Base-by-base conservation (phyloP, 2,888 invertebrate genomes). In the Lochmaea capreae region DNA sequence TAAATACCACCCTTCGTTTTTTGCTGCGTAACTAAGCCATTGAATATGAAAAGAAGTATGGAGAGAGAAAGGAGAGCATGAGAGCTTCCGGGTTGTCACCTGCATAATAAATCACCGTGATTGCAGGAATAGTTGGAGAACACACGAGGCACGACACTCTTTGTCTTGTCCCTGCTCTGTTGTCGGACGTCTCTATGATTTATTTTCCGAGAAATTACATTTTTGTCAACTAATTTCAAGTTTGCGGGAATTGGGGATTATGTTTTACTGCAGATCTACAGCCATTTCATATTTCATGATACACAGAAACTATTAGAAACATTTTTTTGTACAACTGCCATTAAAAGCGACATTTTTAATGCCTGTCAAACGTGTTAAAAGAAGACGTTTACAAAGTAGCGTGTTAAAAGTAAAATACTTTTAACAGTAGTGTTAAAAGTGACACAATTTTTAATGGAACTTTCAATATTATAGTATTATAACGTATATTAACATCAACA, bases 81-180 rank as follows among this genome's bases (percentile, higher is more conserved):
- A 42, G 43, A 11, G 43, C 6, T 63, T 63, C 62, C 43, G 12
- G 18, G 43, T 42, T 63, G 62, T 63, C 62, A 63, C 62, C 62
- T 63, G 62, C 16, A 63, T 63, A 63, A 63, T 63, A 63, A 63
- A 63, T 63, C 62, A 63, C 33, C 18, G 62, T 63, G 62, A 63
- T 63, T 63, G 43, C 16, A 63, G 62, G 42, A 26, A 42, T 63
- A 18, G 62, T 43, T 63, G 62, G 62, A 43, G 43, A 63, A 54
- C 54, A 52, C 62, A 62, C 42, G 62, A 62, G 62, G 18, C 42
- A 10, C 42, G 62, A 62, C 42, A 63, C 43, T 43, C 62, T 43
- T 63, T 63, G 62, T 63, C 62, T 63, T 43, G 62, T 42, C 11
- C 18, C 62, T 63, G 43, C 18, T 22, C 9, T 63, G 8, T 43